A percentile compares a stretch with the other conserved stretches of the same genome.
Conservation (phyloP, 2,113 vertebrate genomes). For the Hippocampus zosterae region DNA sequence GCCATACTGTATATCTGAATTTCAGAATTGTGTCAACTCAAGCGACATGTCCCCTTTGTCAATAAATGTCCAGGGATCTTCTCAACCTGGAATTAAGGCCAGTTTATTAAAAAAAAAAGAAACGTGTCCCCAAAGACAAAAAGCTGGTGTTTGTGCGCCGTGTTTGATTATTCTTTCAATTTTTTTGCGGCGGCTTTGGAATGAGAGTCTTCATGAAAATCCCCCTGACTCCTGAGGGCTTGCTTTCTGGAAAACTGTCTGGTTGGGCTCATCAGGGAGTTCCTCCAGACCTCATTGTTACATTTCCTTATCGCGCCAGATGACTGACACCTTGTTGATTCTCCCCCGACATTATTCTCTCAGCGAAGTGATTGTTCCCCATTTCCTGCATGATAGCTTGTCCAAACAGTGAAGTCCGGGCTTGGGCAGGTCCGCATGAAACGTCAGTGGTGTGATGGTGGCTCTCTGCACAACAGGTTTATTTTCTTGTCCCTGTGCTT, state of each 20-base stretch:
- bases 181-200: background rate
- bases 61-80: background rate
- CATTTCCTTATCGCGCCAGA: slow-evolving; percentile 56
- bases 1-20: no score
- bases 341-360: slow-evolving; percentile 52
- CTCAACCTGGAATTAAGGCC: background rate
- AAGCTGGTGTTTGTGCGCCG: background rate
- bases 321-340: slow-evolving; percentile 68
- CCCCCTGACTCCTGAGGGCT: slow-evolving; percentile 28
- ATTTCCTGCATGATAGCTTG: slow-evolving; percentile 53
- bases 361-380: slow-evolving; percentile 52
- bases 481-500: slow-evolving; percentile 39
- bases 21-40: background rate
- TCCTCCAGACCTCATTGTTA: slow-evolving; percentile 61
- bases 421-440: slow-evolving; percentile 35
- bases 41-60: background rate
- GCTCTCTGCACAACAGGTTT: slow-evolving; percentile 32
- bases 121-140: no score
- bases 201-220: background rate
- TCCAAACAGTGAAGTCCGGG: slow-evolving; percentile 41
- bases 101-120: background rate
- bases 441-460: slow-evolving; percentile 4
- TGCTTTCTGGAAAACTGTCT: slow-evolving; percentile 33
- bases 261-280: slow-evolving; percentile 43
- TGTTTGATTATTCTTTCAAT: background rate